Evolutionary conservation across 2,797 vertebrate genomes (phyloP).

Genomic region (Sebastes itinus): DNA sequence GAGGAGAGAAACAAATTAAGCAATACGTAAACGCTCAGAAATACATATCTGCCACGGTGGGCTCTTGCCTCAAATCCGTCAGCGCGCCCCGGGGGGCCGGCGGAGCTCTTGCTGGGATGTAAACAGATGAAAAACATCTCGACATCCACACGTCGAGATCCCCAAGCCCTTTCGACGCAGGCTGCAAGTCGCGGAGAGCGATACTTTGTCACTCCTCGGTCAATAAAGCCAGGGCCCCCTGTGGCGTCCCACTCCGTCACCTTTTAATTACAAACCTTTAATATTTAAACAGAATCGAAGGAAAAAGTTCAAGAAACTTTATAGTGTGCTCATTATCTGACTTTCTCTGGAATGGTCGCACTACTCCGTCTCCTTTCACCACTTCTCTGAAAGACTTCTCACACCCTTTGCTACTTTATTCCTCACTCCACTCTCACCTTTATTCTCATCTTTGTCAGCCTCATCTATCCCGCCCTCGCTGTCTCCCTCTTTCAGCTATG

Average conservation of each 20-base stretch:
- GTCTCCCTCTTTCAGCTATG: constrained; percentile 20
- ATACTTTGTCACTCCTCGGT: constrained; percentile 65
- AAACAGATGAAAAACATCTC: constrained; percentile 66
- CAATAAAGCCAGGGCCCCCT: constrained; percentile 63
- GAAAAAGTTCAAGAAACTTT: constrained; percentile 67
- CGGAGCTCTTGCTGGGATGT: constrained; percentile 28
- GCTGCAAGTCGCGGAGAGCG: constrained; percentile 10
- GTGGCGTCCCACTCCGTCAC: constrained; percentile 66
- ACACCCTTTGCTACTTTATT: not conserved
- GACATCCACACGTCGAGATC: constrained; percentile 42
- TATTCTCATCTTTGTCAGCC: constrained; percentile 40
- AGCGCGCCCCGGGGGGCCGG: constrained; percentile 31
- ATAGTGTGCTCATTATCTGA: constrained; percentile 21
- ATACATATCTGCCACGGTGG: constrained; percentile 43
- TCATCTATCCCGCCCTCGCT: constrained; percentile 21
- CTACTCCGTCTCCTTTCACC: constrained; percentile 9
- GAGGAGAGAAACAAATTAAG: constrained; percentile 65
- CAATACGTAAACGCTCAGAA: constrained; percentile 52
- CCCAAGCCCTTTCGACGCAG: not conserved
- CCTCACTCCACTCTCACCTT: constrained; percentile 33
- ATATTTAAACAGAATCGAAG: constrained; percentile 79
- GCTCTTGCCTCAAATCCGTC: constrained; percentile 42
- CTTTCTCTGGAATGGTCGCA: constrained; percentile 2
- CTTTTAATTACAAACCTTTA: constrained; percentile 78
- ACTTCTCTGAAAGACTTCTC: not conserved